These are phyloP conservation scores for Scaptomyza polygonia DNA, from an alignment of 2,888 invertebrate species.

Conservation along the genomic window DNA sequence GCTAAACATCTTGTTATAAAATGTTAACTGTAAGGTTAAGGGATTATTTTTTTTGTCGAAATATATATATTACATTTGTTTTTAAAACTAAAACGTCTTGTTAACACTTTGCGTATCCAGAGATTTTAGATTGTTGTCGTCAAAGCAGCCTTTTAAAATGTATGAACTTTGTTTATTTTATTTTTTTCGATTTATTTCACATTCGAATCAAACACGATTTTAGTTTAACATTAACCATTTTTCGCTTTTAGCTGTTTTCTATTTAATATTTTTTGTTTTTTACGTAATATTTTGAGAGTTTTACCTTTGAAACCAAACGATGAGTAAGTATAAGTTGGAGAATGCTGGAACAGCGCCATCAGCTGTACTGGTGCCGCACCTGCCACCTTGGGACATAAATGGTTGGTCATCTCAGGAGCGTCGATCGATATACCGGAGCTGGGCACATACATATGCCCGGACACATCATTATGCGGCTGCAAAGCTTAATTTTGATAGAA, in stretches of 20 bases:
- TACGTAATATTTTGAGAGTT: constrained; percentile 16
- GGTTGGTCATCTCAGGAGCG: constrained; percentile 40
- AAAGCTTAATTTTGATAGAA: constrained; percentile 56
- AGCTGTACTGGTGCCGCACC: neutral
- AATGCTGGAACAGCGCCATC: neutral
- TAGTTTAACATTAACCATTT: constrained; percentile 27
- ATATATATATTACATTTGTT: constrained; percentile 1
- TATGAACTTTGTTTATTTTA: constrained; percentile 1
- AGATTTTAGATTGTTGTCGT: neutral
- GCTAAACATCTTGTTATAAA: neutral
- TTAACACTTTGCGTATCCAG: neutral
- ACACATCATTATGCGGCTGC: constrained; percentile 49
- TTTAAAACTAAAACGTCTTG: neutral
- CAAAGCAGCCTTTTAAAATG: constrained; percentile 3
- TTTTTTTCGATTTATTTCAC: neutral
- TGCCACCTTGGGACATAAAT: constrained; percentile 49
- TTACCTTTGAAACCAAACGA: constrained; percentile 21
- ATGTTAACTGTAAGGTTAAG: neutral
- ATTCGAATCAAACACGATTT: constrained; percentile 21
- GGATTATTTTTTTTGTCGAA: constrained; percentile 5
- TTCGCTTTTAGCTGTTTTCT: constrained; percentile 29
- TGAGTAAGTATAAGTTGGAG: constrained; percentile 7
- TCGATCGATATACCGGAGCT: constrained; percentile 59
- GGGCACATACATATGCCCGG: constrained; percentile 56
- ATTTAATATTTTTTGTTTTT: constrained; percentile 6